Evolutionary conservation across 2,888 invertebrate species (phyloP), one percentile per base, ranked within the genome.

Genomic region (Tortrix viridana): DNA sequence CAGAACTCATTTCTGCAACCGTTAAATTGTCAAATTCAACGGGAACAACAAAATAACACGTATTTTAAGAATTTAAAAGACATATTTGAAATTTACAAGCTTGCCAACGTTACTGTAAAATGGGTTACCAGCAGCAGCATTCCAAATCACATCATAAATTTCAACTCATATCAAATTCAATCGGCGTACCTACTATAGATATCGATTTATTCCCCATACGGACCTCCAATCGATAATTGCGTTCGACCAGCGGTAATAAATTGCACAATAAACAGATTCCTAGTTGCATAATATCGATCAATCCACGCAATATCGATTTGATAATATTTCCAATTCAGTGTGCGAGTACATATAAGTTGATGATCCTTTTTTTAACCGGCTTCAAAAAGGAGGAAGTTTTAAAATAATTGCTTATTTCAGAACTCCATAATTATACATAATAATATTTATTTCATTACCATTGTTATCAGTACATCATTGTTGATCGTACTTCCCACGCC

Each of bases 261-360:
- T 62, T 62, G 37, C 62, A 62, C 62, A 62, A 62, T 62, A 50
- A 59, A 49, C 32, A 26, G 50, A 63, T 58, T 52, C 58, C 63
- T 63, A 32, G 26, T 57, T 63, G 58, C 63, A 63, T 58, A 58
- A 63, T 52, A 44, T n/a, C 44, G 26, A 49, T 49, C 23, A 49
- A 26, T 20, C 20, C 63, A 53, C 53, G 63, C 63, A 58, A 63
- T 26, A 23, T 52, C 37, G n/a, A 38, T 63, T 58, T 48, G 47
- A 63, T 63, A 63, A 63, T 57, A 47, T 57, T 56, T 57, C 62
- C 62, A 38, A 57, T 26, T 5, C 52, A 41, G 20, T 46, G 62
- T 50, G 47, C 18, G 26, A 18, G 6, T 38, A 44, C n/a, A n/a
- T n/a, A n/a, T n/a, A n/a, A 32, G 43, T 44, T 59, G 16, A 43